Base-by-base conservation (phyloP, 1,140 invertebrate species). In the Anastrepha ludens region DNA sequence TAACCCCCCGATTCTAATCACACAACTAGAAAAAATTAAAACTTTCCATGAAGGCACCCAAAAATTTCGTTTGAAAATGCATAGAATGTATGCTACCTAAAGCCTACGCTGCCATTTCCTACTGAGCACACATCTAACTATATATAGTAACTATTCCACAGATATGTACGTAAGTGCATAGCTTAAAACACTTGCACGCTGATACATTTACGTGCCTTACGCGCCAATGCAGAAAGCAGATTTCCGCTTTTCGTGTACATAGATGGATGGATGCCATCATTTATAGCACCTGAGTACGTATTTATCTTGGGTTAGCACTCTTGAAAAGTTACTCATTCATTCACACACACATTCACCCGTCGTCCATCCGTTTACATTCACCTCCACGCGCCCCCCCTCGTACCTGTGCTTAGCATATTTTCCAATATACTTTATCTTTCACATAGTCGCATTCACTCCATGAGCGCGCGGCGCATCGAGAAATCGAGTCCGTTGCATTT, bases 271-370 rank as follows among this genome's bases (percentile, higher is more conserved):
- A 29, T 81, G 74, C 74, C 74, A 81, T 81, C 74, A 81, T 55
- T 81, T 81, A 81, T 81, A 20, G 74, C 74, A 81, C 74, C 74
- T 81, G 74, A 81, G 74, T 81, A 81, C n/a, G 74, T 81, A 55
- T 81, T 81, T 81, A 81, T 81, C 74, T 81, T 81, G 47, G 74
- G 74, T 81, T 81, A 81, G 74, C 70, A 74, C 39, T 74, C 70
- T 74, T 74, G 44, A 74, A 74, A 74, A 74, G 70, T 74, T 74
- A 74, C 70, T 81, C 20, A 55, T 81, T 81, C 74, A 81, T 20
- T 11, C 47, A 50, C 74, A 55, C 74, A 81, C 74, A 81, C n/a
- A 29, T 67, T 8, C 64, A 67, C 7, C 6, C 29, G 29, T 29
- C 20, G 29, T 4, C n/a, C 17, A 39, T 39, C 29, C 29, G 5